Base-by-base conservation (phyloP, 2,888 invertebrate species). In the Podotricha telesiphe region DNA sequence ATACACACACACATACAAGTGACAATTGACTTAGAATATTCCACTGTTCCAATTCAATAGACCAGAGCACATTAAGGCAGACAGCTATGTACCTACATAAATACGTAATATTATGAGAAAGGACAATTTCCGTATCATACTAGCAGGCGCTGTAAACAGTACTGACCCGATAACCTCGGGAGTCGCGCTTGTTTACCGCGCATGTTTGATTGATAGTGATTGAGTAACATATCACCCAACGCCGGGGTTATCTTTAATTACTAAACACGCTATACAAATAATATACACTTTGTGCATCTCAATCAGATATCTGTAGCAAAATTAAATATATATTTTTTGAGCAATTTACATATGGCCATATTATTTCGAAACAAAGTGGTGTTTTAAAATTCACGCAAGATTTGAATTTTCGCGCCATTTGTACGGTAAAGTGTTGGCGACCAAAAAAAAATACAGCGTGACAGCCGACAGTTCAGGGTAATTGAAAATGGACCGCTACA, bases 171-270 rank as follows among this genome's bases (percentile, higher is more conserved):
- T 88, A 86, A 86, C 87, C 87, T 76, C 61, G 37, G 65, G 45
- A 75, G 80, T 77, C 79, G 76, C 76, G 76, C 78, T 78, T 88
- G 86, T 87, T 87, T 85, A 86, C 84, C 78, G 82, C 78, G 82
- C 82, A 82, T 85, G 80, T 86, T 85, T 86, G 87, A 89, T 88
- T 88, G 85, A 88, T 86, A 84, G 80, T 80, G 84, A 86, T 86
- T 77, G 78, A 76, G 78, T 73, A 73, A 72, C 83, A 81, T 83
- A 75, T 68, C 53, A 65, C 59, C 66, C 59, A 72, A 59, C 82
- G 67, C 68, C 67, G 59, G 75, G 87, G 89, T 87, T 88, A 89
- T 89, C 89, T 67, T 47, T 47, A 37, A 59, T 64, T 65, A 69
- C 69, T 56, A 58, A 69, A 67, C 67, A 59, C 62, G 64, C 76